Percentiles rank a stretch among this genome's conserved stretches.
Conservation (phyloP, 2,797 vertebrate species). For the Smutsia gigantea region DNA sequence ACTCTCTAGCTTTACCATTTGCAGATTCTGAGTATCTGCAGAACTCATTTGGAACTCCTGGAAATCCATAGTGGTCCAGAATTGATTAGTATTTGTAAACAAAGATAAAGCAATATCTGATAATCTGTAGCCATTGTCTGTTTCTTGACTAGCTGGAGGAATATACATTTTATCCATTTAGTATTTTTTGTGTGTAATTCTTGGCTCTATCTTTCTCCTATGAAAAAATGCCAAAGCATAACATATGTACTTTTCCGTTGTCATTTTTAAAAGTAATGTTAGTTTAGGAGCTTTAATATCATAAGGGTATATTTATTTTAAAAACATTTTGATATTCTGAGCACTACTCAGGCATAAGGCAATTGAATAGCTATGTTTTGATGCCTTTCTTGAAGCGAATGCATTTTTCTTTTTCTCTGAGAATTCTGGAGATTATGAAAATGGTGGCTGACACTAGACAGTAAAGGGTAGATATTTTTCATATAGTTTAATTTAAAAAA, state of each 20-base stretch:
- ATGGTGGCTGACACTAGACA: slow-evolving; percentile 17
- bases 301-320: slow-evolving; percentile 65
- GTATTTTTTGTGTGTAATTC: slow-evolving; percentile 21
- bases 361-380: slow-evolving; percentile 15
- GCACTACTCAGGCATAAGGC: slow-evolving; percentile 33
- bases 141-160: background rate
- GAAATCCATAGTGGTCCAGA: slow-evolving; percentile 19
- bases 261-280: slow-evolving; percentile 69
- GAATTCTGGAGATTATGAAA: slow-evolving; percentile 52
- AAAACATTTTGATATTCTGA: slow-evolving; percentile 56
- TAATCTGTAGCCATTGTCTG: background rate
- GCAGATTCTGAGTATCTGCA: background rate
- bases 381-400: slow-evolving; percentile 48
- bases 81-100: slow-evolving; percentile 18
- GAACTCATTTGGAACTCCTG: background rate
- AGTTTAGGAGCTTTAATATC: slow-evolving; percentile 64
- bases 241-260: slow-evolving; percentile 64
- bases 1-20: background rate
- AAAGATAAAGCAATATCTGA: background rate
- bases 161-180: background rate
- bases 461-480: slow-evolving; percentile 27
- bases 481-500: slow-evolving; percentile 52
- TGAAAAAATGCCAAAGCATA: slow-evolving; percentile 50
- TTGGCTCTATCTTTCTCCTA: slow-evolving; percentile 59
- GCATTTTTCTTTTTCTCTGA: background rate